Base-by-base conservation (phyloP, 1,140 invertebrate species). In the Nylanderia fulva region DNA sequence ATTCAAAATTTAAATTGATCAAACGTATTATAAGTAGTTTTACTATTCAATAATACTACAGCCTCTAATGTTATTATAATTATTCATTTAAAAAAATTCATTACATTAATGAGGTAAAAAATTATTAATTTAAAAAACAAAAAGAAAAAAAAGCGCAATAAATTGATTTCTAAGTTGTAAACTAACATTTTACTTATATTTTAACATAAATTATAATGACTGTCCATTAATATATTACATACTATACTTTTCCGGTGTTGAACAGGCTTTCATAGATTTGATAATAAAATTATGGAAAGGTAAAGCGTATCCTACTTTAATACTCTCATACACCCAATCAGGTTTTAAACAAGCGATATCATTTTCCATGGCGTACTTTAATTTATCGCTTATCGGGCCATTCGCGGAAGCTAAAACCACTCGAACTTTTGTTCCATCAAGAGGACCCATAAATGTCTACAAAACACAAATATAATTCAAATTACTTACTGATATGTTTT, bases 311-410 rank as follows among this genome's bases (percentile, higher is more conserved):
- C 98, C 97, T 39, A 96, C 95, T 60, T 96, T 94, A 0, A 97
- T 94, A 63, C 97, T 98, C 29, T 98, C 97, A 84, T 96, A 96
- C 45, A 99, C 94, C 98, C 98, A 99, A 18, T 96, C 94, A 0
- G 96, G 95, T 69, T 93, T 95, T 0, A 98, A 95, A 92, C 97
- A 97, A 45, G 96, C 96, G 88, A 98, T 97, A 79, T 96, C 96
- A 93, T 97, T 98, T 87, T 96, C 96, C 64, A 96, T 92, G 0
- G 98, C 98, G 88, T 96, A 97, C 88, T 96, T 97, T 91, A 97
- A 97, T 92, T 99, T 99, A 18, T 98, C 96, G 79, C 98, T 98
- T 82, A 96, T 95, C 2, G 96, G 91, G 21, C 95, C 95, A n/a
- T 95, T 95, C 69, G 91, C 86, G 0, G 85, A 71, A 2, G 94